phyloP scores from a whole-genome alignment of 2,113 vertebrate species.

The Dendropsophus ebraccatus region DNA sequence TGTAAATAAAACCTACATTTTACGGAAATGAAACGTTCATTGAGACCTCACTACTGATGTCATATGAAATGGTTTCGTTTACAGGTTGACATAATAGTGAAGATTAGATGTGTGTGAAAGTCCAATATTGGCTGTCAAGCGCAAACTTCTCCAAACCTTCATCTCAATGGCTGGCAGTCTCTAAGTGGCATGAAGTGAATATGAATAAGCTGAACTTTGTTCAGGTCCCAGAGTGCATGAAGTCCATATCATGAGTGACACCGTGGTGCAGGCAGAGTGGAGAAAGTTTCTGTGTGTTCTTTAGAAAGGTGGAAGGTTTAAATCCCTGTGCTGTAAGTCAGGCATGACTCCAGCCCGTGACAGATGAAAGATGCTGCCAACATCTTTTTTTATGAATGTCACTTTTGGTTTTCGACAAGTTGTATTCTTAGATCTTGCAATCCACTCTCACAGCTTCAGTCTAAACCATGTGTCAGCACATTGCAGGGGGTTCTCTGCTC shows the following conservation, averaged over 20 bases:
- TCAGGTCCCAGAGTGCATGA: slow-evolving; percentile 49
- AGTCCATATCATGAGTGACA: slow-evolving; percentile 50
- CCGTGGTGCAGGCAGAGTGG: slow-evolving; percentile 22
- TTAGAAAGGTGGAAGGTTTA: slow-evolving; percentile 48
- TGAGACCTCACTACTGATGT: no score
- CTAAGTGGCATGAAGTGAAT: slow-evolving; percentile 46
- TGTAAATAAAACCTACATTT: no score
- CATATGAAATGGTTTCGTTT: slow-evolving; percentile 24
- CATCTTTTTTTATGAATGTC: slow-evolving; percentile 57
- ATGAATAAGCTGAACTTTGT: slow-evolving; percentile 53
- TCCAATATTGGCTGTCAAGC: slow-evolving; percentile 42
- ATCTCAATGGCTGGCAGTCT: slow-evolving; percentile 46
- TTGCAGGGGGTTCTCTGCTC: slow-evolving; percentile 52
- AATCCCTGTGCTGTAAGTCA: slow-evolving; percentile 57
- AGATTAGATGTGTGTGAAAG: slow-evolving; percentile 49
- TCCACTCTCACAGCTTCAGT: slow-evolving; percentile 54
- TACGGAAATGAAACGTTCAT: background rate
- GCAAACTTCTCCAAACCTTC: slow-evolving; percentile 12
- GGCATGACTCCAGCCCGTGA: slow-evolving; percentile 55
- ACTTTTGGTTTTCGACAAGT: slow-evolving; percentile 57
- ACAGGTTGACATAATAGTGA: slow-evolving; percentile 14
- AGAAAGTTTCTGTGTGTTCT: slow-evolving; percentile 57
- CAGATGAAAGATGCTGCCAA: slow-evolving; percentile 60
- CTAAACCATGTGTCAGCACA: slow-evolving; percentile 58
- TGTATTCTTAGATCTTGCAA: slow-evolving; percentile 60